Base-by-base conservation (phyloP, 2,797 vertebrate genomes). In the Acrossocheilus wenchowensis region DNA sequence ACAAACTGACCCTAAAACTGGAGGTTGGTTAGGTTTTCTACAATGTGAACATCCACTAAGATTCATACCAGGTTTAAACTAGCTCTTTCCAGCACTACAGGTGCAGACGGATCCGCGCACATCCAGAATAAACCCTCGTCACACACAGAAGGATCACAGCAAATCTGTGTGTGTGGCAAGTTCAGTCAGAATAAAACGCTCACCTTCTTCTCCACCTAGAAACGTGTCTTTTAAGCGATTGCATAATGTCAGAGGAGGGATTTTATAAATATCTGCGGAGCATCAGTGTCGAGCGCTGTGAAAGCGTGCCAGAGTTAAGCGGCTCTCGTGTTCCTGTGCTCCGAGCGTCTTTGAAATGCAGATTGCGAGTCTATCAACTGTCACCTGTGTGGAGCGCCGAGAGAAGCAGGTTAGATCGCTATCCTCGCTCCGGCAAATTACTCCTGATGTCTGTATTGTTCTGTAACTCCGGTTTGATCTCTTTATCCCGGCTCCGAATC, bases 401-500 rank as follows among this genome's bases (percentile, higher is more conserved):
- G 90, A 91, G 90, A 87, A 90, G 69, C 90, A 66, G 87, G 88
- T 91, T 90, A 91, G 93, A 93, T 92, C 91, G 81, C 91, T 93
- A 92, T 95, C 92, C 89, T 72, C 82, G 92, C 92, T 88, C 87
- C 86, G 91, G 91, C 92, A 90, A 91, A 92, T 91, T 91, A 94
- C 86, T 78, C 84, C 88, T 94, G 94, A 95, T 94, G 93, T 93
- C 94, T 95, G 93, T 84, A 94, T 95, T 95, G 92, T 94, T 90
- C 89, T 90, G 89, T 90, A 91, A 92, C 91, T 89, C 89, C 14
- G 86, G 86, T 64, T 91, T 90, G 92, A 91, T 91, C 91, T 91
- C 93, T 93, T 94, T 92, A 93, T 94, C 94, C 92, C 92, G 92
- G 89, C 89, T 94, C 93, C 93, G 91, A 89, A 85, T 89, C 82